Percentiles rank a stretch among this genome's conserved stretches.
Conservation (phyloP, 2,888 invertebrate genomes). For the Andrena hattorfiana region DNA sequence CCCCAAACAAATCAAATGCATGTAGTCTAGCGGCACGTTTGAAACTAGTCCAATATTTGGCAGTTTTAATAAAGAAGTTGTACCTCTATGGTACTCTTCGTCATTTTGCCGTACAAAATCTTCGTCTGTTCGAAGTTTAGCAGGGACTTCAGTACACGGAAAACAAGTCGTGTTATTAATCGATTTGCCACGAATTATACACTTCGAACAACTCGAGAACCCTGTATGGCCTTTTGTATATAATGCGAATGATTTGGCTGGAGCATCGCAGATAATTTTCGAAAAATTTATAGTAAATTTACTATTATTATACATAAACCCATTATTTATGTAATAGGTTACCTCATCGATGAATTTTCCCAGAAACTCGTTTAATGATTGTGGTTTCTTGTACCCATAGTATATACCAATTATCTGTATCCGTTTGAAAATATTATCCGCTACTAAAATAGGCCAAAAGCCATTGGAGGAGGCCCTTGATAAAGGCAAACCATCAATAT, state of each 20-base stretch:
- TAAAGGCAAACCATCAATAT: conserved; percentile 57
- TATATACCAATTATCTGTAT: conserved; percentile 54
- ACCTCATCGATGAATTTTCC: conserved; percentile 30
- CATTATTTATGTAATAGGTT: background rate
- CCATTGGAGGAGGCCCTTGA: conserved; percentile 30
- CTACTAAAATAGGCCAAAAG: conserved; percentile 58
- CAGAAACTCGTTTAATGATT: conserved; percentile 20
- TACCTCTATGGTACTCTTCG: conserved; percentile 42
- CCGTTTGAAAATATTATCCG: conserved; percentile 18
- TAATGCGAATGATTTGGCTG: conserved; percentile 53
- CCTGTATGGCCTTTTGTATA: conserved; percentile 54
- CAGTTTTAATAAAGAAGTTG: conserved; percentile 63
- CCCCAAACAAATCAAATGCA: conserved; percentile 78
- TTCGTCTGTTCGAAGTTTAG: conserved; percentile 49
- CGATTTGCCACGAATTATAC: conserved; percentile 51
- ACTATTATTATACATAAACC: conserved; percentile 15
- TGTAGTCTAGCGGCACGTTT: conserved; percentile 65
- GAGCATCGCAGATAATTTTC: conserved; percentile 52
- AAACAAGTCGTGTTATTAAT: conserved; percentile 2
- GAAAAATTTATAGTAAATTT: conserved; percentile 23
- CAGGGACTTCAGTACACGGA: conserved; percentile 13
- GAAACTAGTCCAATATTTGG: conserved; percentile 72
- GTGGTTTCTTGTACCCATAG: conserved; percentile 57
- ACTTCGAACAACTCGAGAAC: conserved; percentile 63
- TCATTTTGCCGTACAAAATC: conserved; percentile 26